These are phyloP conservation scores for Mormyrus proboscirostris DNA, from an alignment of 2,797 vertebrate species.

Conservation along the genomic window DNA sequence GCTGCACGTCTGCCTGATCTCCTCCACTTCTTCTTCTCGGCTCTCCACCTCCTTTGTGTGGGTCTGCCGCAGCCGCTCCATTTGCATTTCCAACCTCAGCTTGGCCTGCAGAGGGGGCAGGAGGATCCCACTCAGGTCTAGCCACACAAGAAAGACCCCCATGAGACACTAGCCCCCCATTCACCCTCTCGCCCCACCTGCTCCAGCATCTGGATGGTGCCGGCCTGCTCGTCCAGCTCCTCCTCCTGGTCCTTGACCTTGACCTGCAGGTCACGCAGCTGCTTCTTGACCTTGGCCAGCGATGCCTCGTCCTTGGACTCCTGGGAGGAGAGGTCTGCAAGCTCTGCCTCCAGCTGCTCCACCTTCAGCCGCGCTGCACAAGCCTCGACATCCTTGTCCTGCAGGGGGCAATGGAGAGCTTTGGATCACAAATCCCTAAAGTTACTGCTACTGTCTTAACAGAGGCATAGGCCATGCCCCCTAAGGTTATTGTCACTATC, in stretches of 20 bases:
- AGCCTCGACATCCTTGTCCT: conserved; percentile 82
- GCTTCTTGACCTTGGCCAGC: conserved; percentile 86
- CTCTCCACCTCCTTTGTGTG: conserved; percentile 89
- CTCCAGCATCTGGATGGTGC: conserved; percentile 92
- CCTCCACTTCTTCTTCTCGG: conserved; percentile 93
- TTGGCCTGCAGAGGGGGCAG: conserved; percentile 64
- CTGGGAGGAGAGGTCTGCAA: conserved; percentile 90
- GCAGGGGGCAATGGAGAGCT: conserved; percentile 1
- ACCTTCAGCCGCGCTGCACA: conserved; percentile 73
- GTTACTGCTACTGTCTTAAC: neutral
- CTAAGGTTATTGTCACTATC: neutral
- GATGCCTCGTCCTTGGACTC: conserved; percentile 95
- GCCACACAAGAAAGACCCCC: neutral
- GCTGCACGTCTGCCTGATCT: conserved; percentile 88
- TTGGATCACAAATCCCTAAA: neutral
- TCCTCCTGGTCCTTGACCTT: conserved; percentile 97
- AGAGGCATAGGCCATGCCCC: neutral
- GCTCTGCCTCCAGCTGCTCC: conserved; percentile 81
- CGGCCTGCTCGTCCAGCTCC: conserved; percentile 94
- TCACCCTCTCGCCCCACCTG: conserved; percentile 62
- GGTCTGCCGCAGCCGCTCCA: conserved; percentile 85
- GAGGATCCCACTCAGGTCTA: neutral
- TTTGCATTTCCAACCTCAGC: conserved; percentile 95
- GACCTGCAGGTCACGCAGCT: conserved; percentile 85
- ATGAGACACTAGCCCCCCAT: neutral